Evolutionary conservation across 2,797 vertebrate species (phyloP).

Genomic region (Pogoniulus pusillus): DNA sequence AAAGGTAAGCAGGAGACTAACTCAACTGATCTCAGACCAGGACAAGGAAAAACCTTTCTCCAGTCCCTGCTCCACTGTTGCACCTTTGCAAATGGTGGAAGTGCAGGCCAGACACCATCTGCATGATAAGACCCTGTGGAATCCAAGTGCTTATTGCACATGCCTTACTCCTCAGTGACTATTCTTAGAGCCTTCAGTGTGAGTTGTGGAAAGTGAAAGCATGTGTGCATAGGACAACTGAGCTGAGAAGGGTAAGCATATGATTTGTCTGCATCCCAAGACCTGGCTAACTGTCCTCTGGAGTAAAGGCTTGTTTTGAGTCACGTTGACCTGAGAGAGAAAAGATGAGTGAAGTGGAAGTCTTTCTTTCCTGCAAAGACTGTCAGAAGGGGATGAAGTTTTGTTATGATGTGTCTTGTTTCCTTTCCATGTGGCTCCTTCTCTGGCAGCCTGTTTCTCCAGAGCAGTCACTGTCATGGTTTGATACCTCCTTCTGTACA

Average conservation of each 20-base stretch:
- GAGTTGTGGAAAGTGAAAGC: neutral
- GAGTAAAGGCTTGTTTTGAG: neutral
- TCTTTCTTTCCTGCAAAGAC: neutral
- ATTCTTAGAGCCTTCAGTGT: neutral
- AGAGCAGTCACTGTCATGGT: neutral
- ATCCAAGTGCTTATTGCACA: neutral
- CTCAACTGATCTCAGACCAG: neutral
- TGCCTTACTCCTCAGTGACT: neutral
- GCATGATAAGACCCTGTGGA: neutral
- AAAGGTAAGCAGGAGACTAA: slow-evolving; percentile 58
- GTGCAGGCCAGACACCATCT: neutral
- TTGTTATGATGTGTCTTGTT: neutral
- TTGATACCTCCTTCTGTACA: neutral
- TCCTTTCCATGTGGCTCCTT: fast-evolving
- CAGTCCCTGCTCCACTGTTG: neutral
- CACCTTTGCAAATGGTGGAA: neutral
- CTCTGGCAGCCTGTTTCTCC: neutral
- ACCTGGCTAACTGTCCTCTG: neutral
- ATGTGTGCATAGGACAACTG: neutral
- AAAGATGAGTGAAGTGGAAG: neutral
- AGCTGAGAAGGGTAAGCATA: neutral
- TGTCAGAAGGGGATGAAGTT: neutral
- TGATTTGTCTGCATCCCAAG: neutral
- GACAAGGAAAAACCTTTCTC: neutral
- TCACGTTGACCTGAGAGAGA: neutral